Base-by-base conservation (phyloP, 2,888 invertebrate genomes). In the Sesia bembeciformis region DNA sequence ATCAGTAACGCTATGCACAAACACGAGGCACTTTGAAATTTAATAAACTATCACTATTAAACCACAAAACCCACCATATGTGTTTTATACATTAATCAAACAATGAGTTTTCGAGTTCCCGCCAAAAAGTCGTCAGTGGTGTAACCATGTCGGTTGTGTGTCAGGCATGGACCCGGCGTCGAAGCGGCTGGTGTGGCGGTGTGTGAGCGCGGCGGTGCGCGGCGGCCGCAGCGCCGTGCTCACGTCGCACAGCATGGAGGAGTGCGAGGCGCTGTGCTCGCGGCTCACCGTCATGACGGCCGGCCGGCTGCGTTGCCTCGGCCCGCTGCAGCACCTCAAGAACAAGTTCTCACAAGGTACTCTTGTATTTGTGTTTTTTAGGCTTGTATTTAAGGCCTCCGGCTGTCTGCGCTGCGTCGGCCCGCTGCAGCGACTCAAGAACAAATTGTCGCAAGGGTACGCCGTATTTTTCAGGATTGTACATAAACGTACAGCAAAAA, bases 141-240 rank as follows among this genome's bases (percentile, higher is more conserved):
- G 23, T 23, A 23, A 23, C 23, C 23, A 23, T 23, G 1, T 23
- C 23, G 23, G 23, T 23, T 23, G 23, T 23, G 23, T 23, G 38
- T 39, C 84, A 84, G 95, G 95, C 46, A 95, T 95, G 93, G 95
- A 96, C 71, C 94, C 95, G 2, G 94, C 94, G 3, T 94, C 96
- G 0, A 92, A 96, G 64, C 91, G 96, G 3, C 92, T 94, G 58
- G 90, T 97, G 6, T 97, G 97, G 97, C 90, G 93, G 66, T 91
- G 93, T 52, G 90, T 96, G 40, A 81, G 76, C 65, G 67, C 61
- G 4, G 91, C 92, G 58, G 91, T 93, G 58, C 43, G 61, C 6
- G 91, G 93, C 53, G 91, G 92, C 0, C 96, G 96, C 51, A 94
- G 95, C 58, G 91, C 97, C 52, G 90, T 97, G 57, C 89, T 97